Conservation (phyloP, 1,140 invertebrate species). For the Scaptomyza graminum region DNA sequence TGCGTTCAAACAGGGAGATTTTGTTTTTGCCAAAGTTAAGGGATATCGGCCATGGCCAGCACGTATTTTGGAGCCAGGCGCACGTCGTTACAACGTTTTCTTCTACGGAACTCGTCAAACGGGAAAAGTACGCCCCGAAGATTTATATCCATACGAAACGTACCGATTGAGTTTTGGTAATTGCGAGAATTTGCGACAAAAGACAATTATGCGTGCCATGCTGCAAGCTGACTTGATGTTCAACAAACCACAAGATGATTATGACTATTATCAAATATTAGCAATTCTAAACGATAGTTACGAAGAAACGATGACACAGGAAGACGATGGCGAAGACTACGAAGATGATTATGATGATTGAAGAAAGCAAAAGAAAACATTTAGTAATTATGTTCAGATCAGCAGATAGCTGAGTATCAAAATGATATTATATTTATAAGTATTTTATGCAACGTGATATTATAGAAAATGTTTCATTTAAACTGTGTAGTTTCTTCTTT, state of each 20-base stretch:
- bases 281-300: background rate
- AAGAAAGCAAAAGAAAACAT: background rate
- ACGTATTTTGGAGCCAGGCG: background rate
- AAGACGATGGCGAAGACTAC: background rate
- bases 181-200: background rate
- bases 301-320: background rate
- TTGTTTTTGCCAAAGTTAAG: slow-evolving; percentile 16
- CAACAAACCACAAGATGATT: background rate
- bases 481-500: too few relatives aligned
- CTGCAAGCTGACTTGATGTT: background rate
- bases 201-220: background rate
- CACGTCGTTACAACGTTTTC: background rate
- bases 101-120: slow-evolving; percentile 8
- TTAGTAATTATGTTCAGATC: too few relatives aligned
- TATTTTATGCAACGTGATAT: too few relatives aligned
- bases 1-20: background rate
- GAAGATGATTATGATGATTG: background rate
- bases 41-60: slow-evolving; percentile 2
- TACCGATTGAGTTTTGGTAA: background rate
- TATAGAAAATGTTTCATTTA: too few relatives aligned
- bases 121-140: background rate
- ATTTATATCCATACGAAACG: background rate
- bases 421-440: too few relatives aligned
- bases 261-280: background rate
- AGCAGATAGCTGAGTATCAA: too few relatives aligned